Evolutionary conservation across 2,113 vertebrate species (phyloP).

Genomic region (Charina bottae): DNA sequence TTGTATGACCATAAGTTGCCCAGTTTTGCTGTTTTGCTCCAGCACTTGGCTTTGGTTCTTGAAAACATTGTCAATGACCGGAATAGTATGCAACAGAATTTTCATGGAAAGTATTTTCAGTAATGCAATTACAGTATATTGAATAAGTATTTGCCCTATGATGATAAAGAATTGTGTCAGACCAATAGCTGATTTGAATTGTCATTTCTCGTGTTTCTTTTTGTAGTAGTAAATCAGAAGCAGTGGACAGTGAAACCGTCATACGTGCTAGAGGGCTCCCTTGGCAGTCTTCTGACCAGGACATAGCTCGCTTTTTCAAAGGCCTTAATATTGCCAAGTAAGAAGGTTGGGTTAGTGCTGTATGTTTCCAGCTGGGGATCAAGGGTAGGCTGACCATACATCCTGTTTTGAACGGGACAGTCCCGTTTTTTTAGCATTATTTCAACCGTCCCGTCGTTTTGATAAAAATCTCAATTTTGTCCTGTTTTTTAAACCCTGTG

Average conservation of each 20-base stretch:
- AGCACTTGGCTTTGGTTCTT: too few relatives aligned
- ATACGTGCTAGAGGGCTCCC: constrained; percentile 94
- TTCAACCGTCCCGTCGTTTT: too few relatives aligned
- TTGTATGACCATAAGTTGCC: too few relatives aligned
- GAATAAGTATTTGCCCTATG: not conserved
- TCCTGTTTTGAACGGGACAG: too few relatives aligned
- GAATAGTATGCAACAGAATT: too few relatives aligned
- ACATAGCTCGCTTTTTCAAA: constrained; percentile 96
- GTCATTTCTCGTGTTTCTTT: not conserved
- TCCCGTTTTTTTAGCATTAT: too few relatives aligned
- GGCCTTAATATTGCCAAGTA: constrained; percentile 98
- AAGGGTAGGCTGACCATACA: too few relatives aligned
- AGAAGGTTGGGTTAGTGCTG: constrained; percentile 41
- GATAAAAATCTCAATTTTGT: too few relatives aligned
- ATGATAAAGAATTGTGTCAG: not conserved
- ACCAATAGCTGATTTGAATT: constrained; percentile 11
- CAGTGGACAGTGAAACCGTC: constrained; percentile 93
- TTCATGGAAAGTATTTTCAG: not conserved
- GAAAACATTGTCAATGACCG: too few relatives aligned
- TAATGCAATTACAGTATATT: not conserved
- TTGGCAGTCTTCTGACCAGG: constrained; percentile 98
- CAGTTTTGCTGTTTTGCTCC: too few relatives aligned
- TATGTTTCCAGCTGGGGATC: not conserved
- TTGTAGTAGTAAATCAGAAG: constrained; percentile 89
- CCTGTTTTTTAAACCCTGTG: too few relatives aligned